Conservation (phyloP, 2,113 vertebrate genomes). For the Spheniscus mendiculus region DNA sequence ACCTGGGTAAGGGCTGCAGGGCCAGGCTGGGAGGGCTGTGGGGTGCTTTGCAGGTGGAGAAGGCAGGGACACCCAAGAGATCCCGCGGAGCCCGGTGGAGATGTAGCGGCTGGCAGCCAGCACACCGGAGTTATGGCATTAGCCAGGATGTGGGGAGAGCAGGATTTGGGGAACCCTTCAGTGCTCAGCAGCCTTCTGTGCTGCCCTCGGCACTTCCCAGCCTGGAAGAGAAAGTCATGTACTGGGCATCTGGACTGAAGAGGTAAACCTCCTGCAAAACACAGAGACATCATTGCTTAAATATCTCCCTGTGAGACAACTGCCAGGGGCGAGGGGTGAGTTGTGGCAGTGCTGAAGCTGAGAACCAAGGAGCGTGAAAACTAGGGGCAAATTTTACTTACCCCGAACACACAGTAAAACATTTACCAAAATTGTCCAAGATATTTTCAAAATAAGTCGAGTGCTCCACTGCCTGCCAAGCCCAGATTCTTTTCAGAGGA, state of each 20-base stretch:
- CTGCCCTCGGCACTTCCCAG: neutral
- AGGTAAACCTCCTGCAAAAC: neutral
- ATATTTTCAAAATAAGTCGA: neutral
- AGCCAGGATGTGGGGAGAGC: fast-evolving
- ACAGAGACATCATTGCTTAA: neutral
- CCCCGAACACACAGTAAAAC: neutral
- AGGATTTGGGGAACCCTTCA: neutral
- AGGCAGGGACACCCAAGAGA: neutral
- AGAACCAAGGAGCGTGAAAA: neutral
- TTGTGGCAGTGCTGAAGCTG: neutral
- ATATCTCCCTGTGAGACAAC: neutral
- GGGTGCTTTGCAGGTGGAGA: neutral
- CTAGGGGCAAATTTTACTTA: neutral
- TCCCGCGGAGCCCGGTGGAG: fast-evolving
- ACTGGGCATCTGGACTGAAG: neutral
- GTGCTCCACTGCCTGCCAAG: neutral
- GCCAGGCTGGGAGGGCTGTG: neutral
- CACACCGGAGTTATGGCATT: fast-evolving
- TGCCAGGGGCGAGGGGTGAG: neutral
- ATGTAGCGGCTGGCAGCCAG: neutral
- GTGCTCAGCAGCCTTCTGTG: neutral
- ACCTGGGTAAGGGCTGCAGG: neutral
- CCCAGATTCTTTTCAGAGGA: slow-evolving; percentile 1
- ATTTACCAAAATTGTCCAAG: slow-evolving; percentile 10
- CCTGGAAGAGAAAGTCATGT: neutral